Evolutionary conservation across 2,797 vertebrate species (phyloP).

Genomic region (Lateolabrax maculatus): DNA sequence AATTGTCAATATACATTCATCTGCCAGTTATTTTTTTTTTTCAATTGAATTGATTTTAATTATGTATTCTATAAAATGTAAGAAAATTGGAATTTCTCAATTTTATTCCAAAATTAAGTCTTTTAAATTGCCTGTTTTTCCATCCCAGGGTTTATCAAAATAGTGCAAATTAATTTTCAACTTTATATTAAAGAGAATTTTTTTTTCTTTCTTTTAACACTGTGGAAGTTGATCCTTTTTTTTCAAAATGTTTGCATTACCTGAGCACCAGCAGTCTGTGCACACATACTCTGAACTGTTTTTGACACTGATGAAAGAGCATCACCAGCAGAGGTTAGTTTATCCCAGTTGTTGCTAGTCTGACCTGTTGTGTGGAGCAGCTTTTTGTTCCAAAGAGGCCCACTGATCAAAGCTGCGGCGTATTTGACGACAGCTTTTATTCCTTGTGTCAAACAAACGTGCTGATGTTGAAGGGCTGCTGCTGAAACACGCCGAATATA

Average conservation of each 20-base stretch:
- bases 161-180: background rate
- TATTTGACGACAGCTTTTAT: constrained; percentile 29
- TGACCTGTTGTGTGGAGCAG: constrained; percentile 27
- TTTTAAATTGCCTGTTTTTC: background rate
- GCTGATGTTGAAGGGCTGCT: constrained; percentile 55
- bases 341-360: constrained; percentile 3
- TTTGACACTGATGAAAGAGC: background rate
- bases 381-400: constrained; percentile 60
- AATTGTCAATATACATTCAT: no score
- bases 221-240: background rate
- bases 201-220: background rate
- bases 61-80: background rate
- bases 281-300: background rate
- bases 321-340: constrained; percentile 12
- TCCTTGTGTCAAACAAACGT: constrained; percentile 51
- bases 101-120: rapidly evolving
- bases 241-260: background rate
- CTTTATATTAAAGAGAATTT: background rate
- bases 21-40: no score
- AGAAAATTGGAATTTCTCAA: no score
- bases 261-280: background rate
- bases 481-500: constrained; percentile 1
- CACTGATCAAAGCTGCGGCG: constrained; percentile 35
- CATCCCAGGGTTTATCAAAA: background rate
- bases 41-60: no score